phyloP scores from a whole-genome alignment of 2,113 vertebrate genomes.

The Hassar affinis region DNA sequence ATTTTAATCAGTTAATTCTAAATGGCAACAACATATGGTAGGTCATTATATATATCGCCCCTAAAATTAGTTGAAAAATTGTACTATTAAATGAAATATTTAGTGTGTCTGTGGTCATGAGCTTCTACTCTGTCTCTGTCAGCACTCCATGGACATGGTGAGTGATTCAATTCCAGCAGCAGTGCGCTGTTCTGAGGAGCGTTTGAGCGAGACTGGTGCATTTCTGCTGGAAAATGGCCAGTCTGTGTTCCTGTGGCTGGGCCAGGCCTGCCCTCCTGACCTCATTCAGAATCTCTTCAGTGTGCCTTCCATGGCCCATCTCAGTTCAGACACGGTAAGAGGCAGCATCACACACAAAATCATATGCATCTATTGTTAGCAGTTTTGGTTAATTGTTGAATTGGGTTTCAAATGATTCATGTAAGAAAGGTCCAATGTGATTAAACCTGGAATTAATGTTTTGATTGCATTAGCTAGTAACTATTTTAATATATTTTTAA shows the following conservation, averaged over 20 bases:
- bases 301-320: constrained; percentile 83
- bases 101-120: background rate
- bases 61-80: background rate
- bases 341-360: background rate
- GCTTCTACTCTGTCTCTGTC: background rate
- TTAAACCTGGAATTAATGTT: background rate
- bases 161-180: constrained; percentile 68
- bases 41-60: background rate
- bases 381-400: background rate
- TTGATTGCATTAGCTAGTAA: background rate
- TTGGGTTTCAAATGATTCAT: background rate
- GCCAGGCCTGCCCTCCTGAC: constrained; percentile 79
- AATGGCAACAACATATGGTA: too few species aligned
- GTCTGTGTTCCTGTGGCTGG: constrained; percentile 86
- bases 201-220: constrained; percentile 80
- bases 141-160: constrained; percentile 83
- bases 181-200: constrained; percentile 86
- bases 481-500: background rate
- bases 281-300: constrained; percentile 88
- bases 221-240: constrained; percentile 88
- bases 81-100: background rate
- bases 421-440: background rate
- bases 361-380: background rate
- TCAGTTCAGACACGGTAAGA: constrained; percentile 80
- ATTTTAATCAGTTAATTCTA: background rate